Evolutionary conservation across 2,113 vertebrate species (phyloP).

Genomic region (Acanthochromis polyacanthus): DNA sequence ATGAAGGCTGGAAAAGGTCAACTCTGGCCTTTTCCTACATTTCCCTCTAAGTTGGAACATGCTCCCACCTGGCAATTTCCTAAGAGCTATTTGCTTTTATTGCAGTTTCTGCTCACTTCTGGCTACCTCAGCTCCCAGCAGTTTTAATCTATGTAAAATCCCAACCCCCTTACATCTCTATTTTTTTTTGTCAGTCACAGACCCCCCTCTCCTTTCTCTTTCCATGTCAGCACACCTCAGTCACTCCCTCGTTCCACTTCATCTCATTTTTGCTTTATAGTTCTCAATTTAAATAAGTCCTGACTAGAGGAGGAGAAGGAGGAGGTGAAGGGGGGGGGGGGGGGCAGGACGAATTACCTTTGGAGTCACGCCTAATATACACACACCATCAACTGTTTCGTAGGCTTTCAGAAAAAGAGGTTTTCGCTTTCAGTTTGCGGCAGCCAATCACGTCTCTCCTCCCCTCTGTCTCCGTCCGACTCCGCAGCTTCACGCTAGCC

Average conservation of each 20-base stretch:
- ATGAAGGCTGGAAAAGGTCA: slow-evolving; percentile 42
- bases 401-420: slow-evolving; percentile 70
- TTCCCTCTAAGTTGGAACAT: slow-evolving; percentile 49
- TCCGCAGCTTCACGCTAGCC: slow-evolving; percentile 58
- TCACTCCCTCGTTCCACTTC: slow-evolving; percentile 46
- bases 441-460: slow-evolving; percentile 74
- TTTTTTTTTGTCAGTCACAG: slow-evolving; percentile 16
- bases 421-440: slow-evolving; percentile 77
- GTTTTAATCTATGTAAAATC: slow-evolving; percentile 36
- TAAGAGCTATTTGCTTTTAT: slow-evolving; percentile 32
- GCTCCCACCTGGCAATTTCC: slow-evolving; percentile 35
- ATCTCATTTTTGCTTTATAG: slow-evolving; percentile 53
- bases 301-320: slow-evolving; percentile 9
- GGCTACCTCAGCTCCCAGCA: slow-evolving; percentile 24
- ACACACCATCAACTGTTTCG: slow-evolving; percentile 74
- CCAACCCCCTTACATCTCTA: slow-evolving; percentile 6
- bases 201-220: slow-evolving; percentile 9
- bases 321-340: neutral
- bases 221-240: slow-evolving; percentile 28
- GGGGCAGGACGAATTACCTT: slow-evolving; percentile 72
- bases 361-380: slow-evolving; percentile 80
- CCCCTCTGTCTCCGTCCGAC: slow-evolving; percentile 80
- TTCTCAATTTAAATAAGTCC: slow-evolving; percentile 68
- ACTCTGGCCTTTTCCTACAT: slow-evolving; percentile 25
- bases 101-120: slow-evolving; percentile 28